These are phyloP conservation scores for Tupaia tana DNA, from an alignment of 2,113 vertebrate species.

Conservation along the genomic window DNA sequence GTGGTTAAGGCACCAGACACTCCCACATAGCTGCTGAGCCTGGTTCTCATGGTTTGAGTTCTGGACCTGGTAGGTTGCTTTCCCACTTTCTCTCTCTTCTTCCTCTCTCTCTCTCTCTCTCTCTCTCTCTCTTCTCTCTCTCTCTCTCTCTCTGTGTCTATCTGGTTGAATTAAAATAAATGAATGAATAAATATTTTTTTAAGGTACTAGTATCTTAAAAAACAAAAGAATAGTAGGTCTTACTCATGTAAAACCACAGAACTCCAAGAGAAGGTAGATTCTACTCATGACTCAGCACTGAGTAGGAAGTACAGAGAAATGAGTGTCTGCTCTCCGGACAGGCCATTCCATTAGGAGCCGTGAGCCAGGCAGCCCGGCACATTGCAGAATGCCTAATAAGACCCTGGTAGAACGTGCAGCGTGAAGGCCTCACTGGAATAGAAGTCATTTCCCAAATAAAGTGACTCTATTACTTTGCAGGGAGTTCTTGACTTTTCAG, in stretches of 20 bases:
- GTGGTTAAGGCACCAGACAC: no score
- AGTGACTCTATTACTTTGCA: constrained; percentile 54
- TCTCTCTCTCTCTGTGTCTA: no score
- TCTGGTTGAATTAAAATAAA: no score
- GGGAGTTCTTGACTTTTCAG: constrained; percentile 53
- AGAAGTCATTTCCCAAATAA: constrained; percentile 66
- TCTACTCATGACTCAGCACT: not conserved
- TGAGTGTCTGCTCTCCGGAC: not conserved
- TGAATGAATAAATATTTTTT: no score
- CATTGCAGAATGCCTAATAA: constrained; percentile 13
- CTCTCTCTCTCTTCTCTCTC: no score
- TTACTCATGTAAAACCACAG: not conserved
- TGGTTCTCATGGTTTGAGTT: no score
- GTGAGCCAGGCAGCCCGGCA: not conserved
- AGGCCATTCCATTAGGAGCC: constrained; percentile 54
- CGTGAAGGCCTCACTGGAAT: constrained; percentile 45
- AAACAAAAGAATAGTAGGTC: no score
- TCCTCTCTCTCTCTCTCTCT: no score
- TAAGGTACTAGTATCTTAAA: no score
- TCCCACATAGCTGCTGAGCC: no score
- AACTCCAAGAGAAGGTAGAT: not conserved
- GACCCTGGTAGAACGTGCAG: constrained; percentile 53
- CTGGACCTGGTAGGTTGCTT: no score
- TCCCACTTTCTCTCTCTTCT: no score
- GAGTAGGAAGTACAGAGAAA: constrained; percentile 52